Base-by-base conservation (phyloP, 2,888 invertebrate genomes). In the Ypsolopha scabrella region DNA sequence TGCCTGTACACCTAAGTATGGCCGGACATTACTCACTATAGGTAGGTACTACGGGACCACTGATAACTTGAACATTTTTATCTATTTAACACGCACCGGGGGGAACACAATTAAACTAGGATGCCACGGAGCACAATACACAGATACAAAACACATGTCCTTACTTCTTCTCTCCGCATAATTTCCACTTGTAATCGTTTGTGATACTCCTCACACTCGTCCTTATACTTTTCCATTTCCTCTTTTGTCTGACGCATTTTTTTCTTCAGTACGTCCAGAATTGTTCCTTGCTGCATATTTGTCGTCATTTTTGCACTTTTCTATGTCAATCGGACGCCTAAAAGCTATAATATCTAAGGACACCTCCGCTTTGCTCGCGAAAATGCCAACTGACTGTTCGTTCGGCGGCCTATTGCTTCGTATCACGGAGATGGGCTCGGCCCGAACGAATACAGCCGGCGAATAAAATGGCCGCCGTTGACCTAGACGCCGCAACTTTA, bases 231-330 rank as follows among this genome's bases (percentile, higher is more conserved):
- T 86, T 99, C 99, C 93, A 98, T 95, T 90, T 99, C 99, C 86
- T 98, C 97, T 89, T 98, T 97, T 70, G 98, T 96, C 88, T 97
- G 96, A 68, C 97, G 92, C 98, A 99, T 99, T 92, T 99, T 99
- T 92, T 98, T 97, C 92, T 99, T 99, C 74, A 99, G 91, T 75
- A 97, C 96, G 88, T 98, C 97, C 83, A 99, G 89, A 69, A 98
- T 93, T 73, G 95, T 94, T 77, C 96, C 96, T 89, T 96, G 96
- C 83, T 93, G 93, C 88, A 94, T 92, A 86, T 92, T 94, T 80
- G 94, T 91, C 89, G 94, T 93, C 94, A 94, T 95, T 88, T 89
- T 83, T 68, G 67, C 78, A 83, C 81, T 82, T 80, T 74, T 77
- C 54, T 75, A 69, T 72, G 70, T 71, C 66, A 71, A 70, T 68